phyloP scores from a whole-genome alignment of 2,888 invertebrate genomes.

The Plebejus melissa region DNA sequence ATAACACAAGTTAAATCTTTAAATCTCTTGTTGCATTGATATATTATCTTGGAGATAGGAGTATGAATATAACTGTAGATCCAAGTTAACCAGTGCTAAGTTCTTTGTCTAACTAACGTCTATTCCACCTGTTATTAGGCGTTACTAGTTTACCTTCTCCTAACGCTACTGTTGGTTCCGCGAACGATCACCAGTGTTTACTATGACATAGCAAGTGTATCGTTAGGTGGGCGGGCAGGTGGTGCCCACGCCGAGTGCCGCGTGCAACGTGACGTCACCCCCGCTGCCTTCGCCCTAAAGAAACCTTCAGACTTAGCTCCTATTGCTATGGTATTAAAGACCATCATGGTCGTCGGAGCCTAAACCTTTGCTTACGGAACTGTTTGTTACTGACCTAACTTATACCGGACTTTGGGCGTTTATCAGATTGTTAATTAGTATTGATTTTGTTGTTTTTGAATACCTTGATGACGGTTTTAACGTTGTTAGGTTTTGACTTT shows the following conservation, averaged over 20 bases:
- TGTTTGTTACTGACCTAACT: conserved; percentile 37
- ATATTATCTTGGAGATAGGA: too few relatives aligned
- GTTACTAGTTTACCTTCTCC: not conserved
- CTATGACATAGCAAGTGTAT: not conserved
- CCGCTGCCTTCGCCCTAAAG: conserved; percentile 52
- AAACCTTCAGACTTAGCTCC: conserved; percentile 43
- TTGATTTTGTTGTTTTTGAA: too few relatives aligned
- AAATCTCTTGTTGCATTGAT: too few relatives aligned
- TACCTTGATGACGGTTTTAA: too few relatives aligned
- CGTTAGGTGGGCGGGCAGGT: conserved; percentile 61
- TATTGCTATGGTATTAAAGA: not conserved
- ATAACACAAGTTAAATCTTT: not conserved
- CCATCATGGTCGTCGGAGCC: conserved; percentile 33
- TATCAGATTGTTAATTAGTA: not conserved
- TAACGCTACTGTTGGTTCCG: not conserved
- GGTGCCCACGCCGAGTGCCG: conserved; percentile 70
- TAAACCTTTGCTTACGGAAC: conserved; percentile 29
- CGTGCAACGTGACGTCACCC: conserved; percentile 72
- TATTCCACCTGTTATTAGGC: too few relatives aligned
- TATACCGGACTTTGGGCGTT: conserved; percentile 10
- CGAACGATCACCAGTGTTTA: not conserved
- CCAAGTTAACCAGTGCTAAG: too few relatives aligned
- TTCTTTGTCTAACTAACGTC: too few relatives aligned
- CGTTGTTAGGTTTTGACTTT: too few relatives aligned
- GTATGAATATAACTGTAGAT: too few relatives aligned